Percentiles rank a stretch among this genome's conserved stretches.
phyloP scores from a whole-genome alignment of 2,113 vertebrate genomes.

The Carassius carassius region DNA sequence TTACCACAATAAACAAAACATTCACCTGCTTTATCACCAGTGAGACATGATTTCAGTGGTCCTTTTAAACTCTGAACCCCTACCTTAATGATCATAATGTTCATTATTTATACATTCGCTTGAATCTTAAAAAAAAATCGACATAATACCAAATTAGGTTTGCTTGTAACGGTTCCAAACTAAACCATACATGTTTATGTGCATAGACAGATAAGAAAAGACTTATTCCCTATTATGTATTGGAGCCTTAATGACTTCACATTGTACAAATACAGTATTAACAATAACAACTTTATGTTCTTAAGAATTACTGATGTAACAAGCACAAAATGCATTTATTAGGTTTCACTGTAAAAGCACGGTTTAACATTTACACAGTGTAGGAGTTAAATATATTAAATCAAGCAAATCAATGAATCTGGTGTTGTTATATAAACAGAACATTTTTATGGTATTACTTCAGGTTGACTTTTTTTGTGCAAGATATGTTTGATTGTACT shows the following conservation, averaged over 20 bases:
- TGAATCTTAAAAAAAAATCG: background rate
- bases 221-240: background rate
- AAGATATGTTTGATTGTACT: background rate
- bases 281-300: background rate
- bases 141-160: background rate
- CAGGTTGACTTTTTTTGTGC: background rate
- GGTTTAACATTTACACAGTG: background rate
- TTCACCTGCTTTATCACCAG: too few relatives aligned
- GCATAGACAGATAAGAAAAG: slow-evolving; percentile 14
- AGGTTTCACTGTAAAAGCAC: background rate
- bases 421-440: background rate
- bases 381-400: background rate
- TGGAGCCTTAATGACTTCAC: background rate
- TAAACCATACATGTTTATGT: background rate
- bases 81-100: background rate
- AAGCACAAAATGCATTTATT: background rate
- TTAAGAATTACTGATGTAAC: background rate
- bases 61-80: too few relatives aligned
- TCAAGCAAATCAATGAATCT: background rate
- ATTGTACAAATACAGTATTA: background rate
- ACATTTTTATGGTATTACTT: background rate
- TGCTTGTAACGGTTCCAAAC: background rate
- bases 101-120: background rate
- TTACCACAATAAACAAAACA: background rate
- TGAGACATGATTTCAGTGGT: too few relatives aligned